Evolutionary conservation across 2,888 invertebrate genomes (phyloP).

Genomic region (Chelonus formosanus): DNA sequence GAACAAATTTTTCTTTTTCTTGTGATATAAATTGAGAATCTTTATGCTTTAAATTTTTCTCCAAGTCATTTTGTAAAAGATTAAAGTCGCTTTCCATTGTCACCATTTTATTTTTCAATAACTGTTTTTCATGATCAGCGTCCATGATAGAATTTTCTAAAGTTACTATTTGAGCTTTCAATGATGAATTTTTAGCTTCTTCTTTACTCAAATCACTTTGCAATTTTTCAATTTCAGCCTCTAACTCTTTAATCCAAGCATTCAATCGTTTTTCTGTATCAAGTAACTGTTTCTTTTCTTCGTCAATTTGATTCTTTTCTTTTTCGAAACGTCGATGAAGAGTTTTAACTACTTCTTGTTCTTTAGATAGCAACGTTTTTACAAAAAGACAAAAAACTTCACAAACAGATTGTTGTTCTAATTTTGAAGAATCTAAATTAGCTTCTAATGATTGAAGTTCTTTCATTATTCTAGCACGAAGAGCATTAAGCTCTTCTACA

Average conservation of each 20-base stretch:
- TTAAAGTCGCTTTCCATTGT: slow-evolving; percentile 51
- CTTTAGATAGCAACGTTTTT: slow-evolving; percentile 52
- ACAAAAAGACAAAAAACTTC: slow-evolving; percentile 53
- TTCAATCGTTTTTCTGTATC: slow-evolving; percentile 51
- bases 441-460: slow-evolving; percentile 51
- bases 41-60: slow-evolving; percentile 40
- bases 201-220: slow-evolving; percentile 49
- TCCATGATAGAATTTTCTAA: slow-evolving; percentile 50
- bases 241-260: slow-evolving; percentile 54
- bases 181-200: slow-evolving; percentile 41
- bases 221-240: slow-evolving; percentile 54
- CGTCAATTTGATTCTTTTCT: slow-evolving; percentile 47
- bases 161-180: slow-evolving; percentile 40
- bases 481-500: slow-evolving; percentile 54
- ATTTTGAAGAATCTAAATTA: slow-evolving; percentile 30
- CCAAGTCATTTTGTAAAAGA: slow-evolving; percentile 48
- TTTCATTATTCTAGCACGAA: slow-evolving; percentile 46
- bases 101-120: slow-evolving; percentile 48
- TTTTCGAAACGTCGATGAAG: slow-evolving; percentile 45
- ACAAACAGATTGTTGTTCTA: slow-evolving; percentile 42
- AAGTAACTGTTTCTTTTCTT: slow-evolving; percentile 49
- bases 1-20: slow-evolving; percentile 48
- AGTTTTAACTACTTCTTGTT: slow-evolving; percentile 51
- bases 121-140: slow-evolving; percentile 49
- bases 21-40: slow-evolving; percentile 39